A percentile compares a stretch with the other conserved stretches of the same genome.
Evolutionary conservation across 2,113 vertebrate species (phyloP).

Genomic region (Pseudopipra pipra): DNA sequence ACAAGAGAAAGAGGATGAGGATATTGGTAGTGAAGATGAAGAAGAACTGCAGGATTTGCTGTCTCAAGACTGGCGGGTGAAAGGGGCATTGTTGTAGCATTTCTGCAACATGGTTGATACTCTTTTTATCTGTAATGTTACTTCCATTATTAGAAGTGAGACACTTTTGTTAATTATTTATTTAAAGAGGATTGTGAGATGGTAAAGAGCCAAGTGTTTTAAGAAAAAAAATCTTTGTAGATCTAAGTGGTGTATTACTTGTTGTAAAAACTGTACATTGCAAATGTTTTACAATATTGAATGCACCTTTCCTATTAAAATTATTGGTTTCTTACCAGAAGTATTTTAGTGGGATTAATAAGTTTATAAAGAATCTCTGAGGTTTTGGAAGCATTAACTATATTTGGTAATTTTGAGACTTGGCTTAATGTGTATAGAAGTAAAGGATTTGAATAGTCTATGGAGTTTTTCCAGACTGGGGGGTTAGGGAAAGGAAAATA

Average conservation of each 20-base stretch:
- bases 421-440: not conserved
- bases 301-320: conserved; percentile 61
- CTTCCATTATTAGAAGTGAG: not conserved
- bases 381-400: not conserved
- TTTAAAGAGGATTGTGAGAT: not conserved
- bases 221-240: not conserved
- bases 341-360: conserved; percentile 8
- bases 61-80: conserved; percentile 92
- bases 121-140: not conserved
- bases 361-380: not conserved
- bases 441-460: not conserved
- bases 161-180: conserved; percentile 31
- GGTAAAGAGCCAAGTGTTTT: not conserved
- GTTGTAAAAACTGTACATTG: conserved; percentile 63
- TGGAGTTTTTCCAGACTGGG: not conserved
- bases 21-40: conserved; percentile 81
- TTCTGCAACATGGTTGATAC: not conserved
- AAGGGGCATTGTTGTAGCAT: conserved; percentile 87
- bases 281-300: conserved; percentile 57
- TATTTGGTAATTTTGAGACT: not conserved
- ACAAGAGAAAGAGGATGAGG: conserved; percentile 72
- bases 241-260: not conserved
- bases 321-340: not conserved
- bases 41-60: conserved; percentile 88
- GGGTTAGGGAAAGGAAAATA: not conserved